Evolutionary conservation across 1,140 invertebrate species (phyloP), one percentile per base, ranked within the genome.

Genomic region (Uloborus diversus): DNA sequence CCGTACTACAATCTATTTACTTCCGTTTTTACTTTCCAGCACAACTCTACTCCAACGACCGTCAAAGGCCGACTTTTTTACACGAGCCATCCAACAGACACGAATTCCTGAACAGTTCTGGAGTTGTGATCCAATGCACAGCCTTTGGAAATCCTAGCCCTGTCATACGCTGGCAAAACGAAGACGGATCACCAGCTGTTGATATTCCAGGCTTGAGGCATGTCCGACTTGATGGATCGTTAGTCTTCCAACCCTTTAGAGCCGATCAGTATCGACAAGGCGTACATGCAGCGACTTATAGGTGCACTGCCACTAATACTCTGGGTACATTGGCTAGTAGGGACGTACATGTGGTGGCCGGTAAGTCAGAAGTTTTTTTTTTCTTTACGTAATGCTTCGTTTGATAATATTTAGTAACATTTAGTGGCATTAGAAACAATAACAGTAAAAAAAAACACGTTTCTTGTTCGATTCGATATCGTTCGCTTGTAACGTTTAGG

Each of bases 281-380:
- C 57, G 84, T 88, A 17, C 88, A 89, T 78, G 84, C 85, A n/a
- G 81, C 85, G 42, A 85, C 84, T 3, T 89, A 88, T 82, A 82
- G 86, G 37, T 95, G 94, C 86, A 88, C 92, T 27, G 93, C 93
- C n/a, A 90, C 90, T 76, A 94, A 95, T 85, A 88, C 88, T 5
- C 91, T 93, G 9, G 94, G 94, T 7, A 89, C 90, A 75, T 91
- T 95, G 71, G 90, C 94, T 82, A 94, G 93, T 83, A 89, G 93
- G 79, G 92, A 93, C 84, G 92, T 95, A 9, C 91, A 93, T 87
- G 91, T 95, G 64, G 88, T 92, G 86, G 93, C 93, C 83, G 93
- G 94, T 95, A 85, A 90, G 90, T 88, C 11, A 17, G 23, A 23
- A 79, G 3, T 66, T 61, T 35, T 20, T 4, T 65, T 61, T 75